Base-by-base conservation (phyloP, 92 coral and sea anemone genomes). In the Heteractis magnifica region DNA sequence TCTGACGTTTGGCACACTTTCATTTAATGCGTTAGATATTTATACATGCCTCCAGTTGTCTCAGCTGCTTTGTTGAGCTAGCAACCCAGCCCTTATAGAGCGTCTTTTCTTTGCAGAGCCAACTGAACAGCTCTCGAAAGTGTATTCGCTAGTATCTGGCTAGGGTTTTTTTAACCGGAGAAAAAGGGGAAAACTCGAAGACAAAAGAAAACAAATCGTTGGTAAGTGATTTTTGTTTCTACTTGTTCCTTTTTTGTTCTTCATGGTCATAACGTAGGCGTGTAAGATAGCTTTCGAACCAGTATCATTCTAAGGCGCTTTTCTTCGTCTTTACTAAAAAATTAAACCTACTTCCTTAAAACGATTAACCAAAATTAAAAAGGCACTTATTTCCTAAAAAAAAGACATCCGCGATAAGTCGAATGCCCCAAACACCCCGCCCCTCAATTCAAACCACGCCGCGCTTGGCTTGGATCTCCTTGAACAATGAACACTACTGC, bases 91-190 rank as follows among this genome's bases (percentile, higher is more conserved):
- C 73, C 73, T 68, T 5, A 68, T 68, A 20, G 12, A 21, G 7
- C 70, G 34, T 68, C 73, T 68, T 68, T 34, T 26, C 73, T 68
- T 68, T 68, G 73, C 73, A 68, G 73, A 68, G 73, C 48, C 73
- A 68, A 68, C 8, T 68, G 11, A 8, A 68, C 48, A 68, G 73
- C 73, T 68, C 73, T 68, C 73, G 73, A 68, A 68, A 68, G 73
- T 68, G 20, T 20, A 68, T 68, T 26, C 49, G 49, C 49, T 26
- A 12, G 58, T 12, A 12, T 8, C 58, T 53, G 13, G 13, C 13
- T 68, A 6, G 13, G 73, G 73, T 20, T 8, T 21, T 21, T 68
- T 68, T 26, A 68, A 62, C 44, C 44, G 44, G 58, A 53, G 58
- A 8, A 23, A 18, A 7, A 64, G 11, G 73, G 14, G 73, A 5